These are phyloP conservation scores for Sipha flava DNA, from an alignment of 1,140 invertebrate species.

Conservation along the genomic window DNA sequence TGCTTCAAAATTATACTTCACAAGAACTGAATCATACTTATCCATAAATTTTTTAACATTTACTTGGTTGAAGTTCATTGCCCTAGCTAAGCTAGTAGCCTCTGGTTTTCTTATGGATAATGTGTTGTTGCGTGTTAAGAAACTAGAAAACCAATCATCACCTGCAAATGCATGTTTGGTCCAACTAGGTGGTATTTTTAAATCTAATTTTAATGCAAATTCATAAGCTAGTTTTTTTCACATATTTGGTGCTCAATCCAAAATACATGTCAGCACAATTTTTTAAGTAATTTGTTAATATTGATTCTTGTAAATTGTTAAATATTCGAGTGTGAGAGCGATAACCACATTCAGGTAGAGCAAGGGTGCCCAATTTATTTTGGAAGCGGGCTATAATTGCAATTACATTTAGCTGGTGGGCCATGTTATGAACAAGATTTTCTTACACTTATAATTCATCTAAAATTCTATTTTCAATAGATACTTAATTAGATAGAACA, in stretches of 20 bases:
- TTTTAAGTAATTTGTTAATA: neutral
- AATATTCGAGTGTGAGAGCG: neutral
- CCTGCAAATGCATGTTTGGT: neutral
- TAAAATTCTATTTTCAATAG: too few species aligned
- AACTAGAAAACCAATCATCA: neutral
- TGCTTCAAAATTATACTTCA: constrained; percentile 38
- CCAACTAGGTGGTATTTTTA: neutral
- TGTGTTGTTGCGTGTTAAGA: neutral
- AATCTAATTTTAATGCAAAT: neutral
- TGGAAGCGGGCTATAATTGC: too few species aligned
- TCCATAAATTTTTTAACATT: constrained; percentile 42
- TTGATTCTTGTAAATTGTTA: neutral
- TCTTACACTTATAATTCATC: too few species aligned
- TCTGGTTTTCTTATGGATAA: neutral
- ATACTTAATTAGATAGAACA: too few species aligned
- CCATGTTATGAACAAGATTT: too few species aligned
- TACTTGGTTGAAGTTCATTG: constrained; percentile 17
- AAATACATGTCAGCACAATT: neutral
- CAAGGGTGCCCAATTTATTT: too few species aligned
- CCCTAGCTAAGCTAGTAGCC: neutral
- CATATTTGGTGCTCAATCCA: neutral
- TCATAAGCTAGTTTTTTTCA: neutral
- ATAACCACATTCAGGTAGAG: neutral
- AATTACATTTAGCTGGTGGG: too few species aligned
- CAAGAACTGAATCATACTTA: constrained; percentile 39